A percentile compares a stretch with the other conserved stretches of the same genome.
These are phyloP conservation scores for Poecilobothrus nobilitatus DNA, from an alignment of 2,888 invertebrate species.

Conservation along the genomic window DNA sequence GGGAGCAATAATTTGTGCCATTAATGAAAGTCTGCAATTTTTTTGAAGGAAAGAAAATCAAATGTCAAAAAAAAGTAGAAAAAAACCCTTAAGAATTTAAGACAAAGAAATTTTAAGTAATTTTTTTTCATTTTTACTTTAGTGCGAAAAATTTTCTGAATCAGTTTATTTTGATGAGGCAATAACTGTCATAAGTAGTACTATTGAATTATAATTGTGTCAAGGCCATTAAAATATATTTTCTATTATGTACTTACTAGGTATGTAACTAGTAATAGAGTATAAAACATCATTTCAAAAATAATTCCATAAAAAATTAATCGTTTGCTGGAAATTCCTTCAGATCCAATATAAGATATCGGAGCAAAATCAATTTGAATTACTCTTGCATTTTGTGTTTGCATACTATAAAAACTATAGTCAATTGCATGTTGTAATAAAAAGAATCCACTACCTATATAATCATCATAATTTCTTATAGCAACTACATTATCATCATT, in stretches of 20 bases:
- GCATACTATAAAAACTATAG: conserved; percentile 46
- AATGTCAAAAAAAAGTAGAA: no score
- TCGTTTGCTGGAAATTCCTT: conserved; percentile 28
- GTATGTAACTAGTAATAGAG: neutral
- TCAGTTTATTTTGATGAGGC: no score
- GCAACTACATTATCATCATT: conserved; percentile 36
- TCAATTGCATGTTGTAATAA: conserved; percentile 54
- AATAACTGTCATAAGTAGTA: no score
- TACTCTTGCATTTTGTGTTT: conserved; percentile 18
- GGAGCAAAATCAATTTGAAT: conserved; percentile 28
- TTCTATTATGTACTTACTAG: neutral
- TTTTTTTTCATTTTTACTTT: no score
- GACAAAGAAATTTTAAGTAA: no score
- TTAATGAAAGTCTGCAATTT: no score
- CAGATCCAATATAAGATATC: conserved; percentile 30
- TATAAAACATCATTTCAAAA: conserved; percentile 22
- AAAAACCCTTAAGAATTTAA: no score
- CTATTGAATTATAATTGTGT: no score
- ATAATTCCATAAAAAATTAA: conserved; percentile 31
- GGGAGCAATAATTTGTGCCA: no score
- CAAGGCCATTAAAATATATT: no score
- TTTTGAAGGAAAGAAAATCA: no score
- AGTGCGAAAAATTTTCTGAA: no score
- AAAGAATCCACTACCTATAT: conserved; percentile 47
- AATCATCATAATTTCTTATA: conserved; percentile 40